Conservation (phyloP, 2,888 invertebrate genomes). For the Halictus ligatus region DNA sequence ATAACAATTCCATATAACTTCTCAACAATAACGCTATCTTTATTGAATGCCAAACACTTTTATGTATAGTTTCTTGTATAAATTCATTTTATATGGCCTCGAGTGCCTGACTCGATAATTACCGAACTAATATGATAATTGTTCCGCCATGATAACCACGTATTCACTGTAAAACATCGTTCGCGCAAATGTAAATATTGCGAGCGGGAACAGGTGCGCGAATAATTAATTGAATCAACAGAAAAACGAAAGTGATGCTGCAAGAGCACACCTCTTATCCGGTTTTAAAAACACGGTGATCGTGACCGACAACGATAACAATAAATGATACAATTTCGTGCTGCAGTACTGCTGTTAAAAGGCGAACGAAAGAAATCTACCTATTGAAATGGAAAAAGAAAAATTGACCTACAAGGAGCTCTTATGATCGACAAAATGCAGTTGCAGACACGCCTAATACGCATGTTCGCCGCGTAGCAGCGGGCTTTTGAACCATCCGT, state of each 20-base stretch:
- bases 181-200: background rate
- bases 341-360: background rate
- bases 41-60: background rate
- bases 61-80: background rate
- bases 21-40: background rate
- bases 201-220: background rate
- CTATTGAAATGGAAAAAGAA: conserved; percentile 10
- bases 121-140: background rate
- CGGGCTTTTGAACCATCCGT: conserved; percentile 28
- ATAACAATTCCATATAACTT: background rate
- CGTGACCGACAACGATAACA: background rate
- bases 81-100: background rate
- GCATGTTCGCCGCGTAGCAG: conserved; percentile 18
- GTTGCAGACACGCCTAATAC: background rate
- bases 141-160: background rate
- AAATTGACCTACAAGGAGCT: background rate
- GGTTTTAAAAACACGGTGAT: background rate
- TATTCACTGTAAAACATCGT: background rate
- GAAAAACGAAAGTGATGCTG: background rate
- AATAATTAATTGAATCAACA: background rate
- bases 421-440: conserved; percentile 5
- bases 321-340: background rate
- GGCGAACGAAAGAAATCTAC: background rate
- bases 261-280: background rate
- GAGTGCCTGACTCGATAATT: background rate